Evolutionary conservation across 2,113 vertebrate genomes (phyloP).

Genomic region (Pithys albifrons): DNA sequence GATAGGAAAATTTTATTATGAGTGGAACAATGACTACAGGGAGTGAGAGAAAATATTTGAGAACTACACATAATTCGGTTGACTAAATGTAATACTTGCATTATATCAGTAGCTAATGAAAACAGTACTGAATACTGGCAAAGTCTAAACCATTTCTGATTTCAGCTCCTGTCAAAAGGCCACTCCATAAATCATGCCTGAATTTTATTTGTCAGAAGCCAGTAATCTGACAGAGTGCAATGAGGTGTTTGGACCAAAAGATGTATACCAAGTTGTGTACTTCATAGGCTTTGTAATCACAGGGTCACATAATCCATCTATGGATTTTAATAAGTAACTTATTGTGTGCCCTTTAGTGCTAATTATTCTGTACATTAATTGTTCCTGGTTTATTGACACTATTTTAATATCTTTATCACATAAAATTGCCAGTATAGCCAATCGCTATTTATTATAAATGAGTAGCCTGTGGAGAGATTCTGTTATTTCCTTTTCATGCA

Average conservation of each 20-base stretch:
- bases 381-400: conserved; percentile 62
- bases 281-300: conserved; percentile 73
- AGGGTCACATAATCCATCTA: conserved; percentile 80
- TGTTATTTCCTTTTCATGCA: conserved; percentile 1
- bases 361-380: conserved; percentile 83
- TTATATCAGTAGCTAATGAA: conserved; percentile 76
- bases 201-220: conserved; percentile 75
- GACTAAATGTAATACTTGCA: conserved; percentile 78
- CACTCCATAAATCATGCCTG: conserved; percentile 76
- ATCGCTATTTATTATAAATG: conserved; percentile 14
- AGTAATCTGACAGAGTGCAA: conserved; percentile 75
- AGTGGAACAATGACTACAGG: conserved; percentile 78
- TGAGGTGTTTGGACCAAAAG: conserved; percentile 77
- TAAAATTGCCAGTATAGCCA: conserved; percentile 44
- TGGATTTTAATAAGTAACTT: conserved; percentile 91
- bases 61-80: conserved; percentile 74
- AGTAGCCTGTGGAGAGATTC: background rate
- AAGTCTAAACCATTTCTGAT: conserved; percentile 71
- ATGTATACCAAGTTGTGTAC: conserved; percentile 76
- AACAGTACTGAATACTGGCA: conserved; percentile 60
- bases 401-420: conserved; percentile 62
- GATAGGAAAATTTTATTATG: conserved; percentile 81
- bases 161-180: conserved; percentile 74
- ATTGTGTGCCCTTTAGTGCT: conserved; percentile 82
- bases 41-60: conserved; percentile 70